A percentile compares a stretch with the other conserved stretches of the same genome.
Evolutionary conservation across 2,888 invertebrate species (phyloP).

Genomic region (Coelogynopora nodosa): DNA sequence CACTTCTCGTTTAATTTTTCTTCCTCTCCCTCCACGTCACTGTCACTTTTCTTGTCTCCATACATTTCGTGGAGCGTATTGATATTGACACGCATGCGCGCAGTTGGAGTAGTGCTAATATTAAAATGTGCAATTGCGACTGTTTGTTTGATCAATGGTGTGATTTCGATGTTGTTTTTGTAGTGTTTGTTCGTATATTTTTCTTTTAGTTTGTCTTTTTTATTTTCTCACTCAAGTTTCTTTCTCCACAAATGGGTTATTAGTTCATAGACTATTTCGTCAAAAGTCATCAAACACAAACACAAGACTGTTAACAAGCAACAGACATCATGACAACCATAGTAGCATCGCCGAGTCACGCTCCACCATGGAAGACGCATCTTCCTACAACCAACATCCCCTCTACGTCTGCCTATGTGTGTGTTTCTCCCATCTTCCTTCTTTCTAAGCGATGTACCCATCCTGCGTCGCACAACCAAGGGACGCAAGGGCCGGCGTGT

Average conservation of each 20-base stretch:
- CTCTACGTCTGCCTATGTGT: neutral
- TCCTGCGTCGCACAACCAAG: neutral
- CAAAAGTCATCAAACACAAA: neutral
- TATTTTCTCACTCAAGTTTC: too few relatives aligned
- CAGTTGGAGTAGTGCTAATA: too few relatives aligned
- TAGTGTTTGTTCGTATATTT: neutral
- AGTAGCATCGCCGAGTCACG: neutral
- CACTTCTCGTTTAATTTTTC: neutral
- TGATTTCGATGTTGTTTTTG: too few relatives aligned
- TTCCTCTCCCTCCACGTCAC: neutral
- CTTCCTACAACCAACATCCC: neutral
- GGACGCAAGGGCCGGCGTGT: neutral
- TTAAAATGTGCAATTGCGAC: too few relatives aligned
- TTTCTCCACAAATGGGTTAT: neutral
- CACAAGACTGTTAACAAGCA: neutral
- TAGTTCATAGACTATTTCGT: neutral
- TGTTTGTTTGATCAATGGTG: too few relatives aligned
- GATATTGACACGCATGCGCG: too few relatives aligned
- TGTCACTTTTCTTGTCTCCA: too few relatives aligned
- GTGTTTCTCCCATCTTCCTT: neutral
- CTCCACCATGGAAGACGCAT: neutral
- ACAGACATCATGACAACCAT: neutral
- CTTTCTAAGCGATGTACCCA: neutral
- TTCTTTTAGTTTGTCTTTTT: neutral
- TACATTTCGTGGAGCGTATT: too few relatives aligned